Evolutionary conservation across 2,113 vertebrate genomes (phyloP), one percentile per base, ranked within the genome.

Genomic region (Sebastes fasciatus): DNA sequence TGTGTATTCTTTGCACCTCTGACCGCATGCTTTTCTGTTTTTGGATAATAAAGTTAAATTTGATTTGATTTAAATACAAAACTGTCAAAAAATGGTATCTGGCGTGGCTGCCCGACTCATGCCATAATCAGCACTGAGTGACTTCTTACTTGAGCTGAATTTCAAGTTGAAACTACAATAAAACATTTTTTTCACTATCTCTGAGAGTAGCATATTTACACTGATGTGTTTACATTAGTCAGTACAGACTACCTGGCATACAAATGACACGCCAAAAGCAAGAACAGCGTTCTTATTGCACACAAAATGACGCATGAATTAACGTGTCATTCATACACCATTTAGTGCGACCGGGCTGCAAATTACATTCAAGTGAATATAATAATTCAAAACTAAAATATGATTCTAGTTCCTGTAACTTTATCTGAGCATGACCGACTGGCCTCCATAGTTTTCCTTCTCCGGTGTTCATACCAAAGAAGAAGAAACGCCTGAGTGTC

Each of bases 331-430:
- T 3, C 26, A 34, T 34, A 34, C 26, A 34, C 26, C 26, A 34
- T 34, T 34, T 34, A 34, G 26, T 34, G 26, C 26, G 3, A 34
- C 26, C 26, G 3, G 26, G 26, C 26, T 34, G 0, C 26, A 34
- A 34, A 34, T 34, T 34, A 34, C 26, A 11, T 68, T 78, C 5
- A 62, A 19, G 14, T 55, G 14, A 66, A 26, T 66, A 57, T 4
- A 40, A 62, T 42, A 12, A 9, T 43, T 17, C 14, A 71, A 76
- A 79, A 23, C 51, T 4, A 84, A 77, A 64, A 66, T 26, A 40
- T 54, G 21, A 70, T 6, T 49, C 52, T 46, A 23, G 52, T 71
- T 79, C 74, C 48, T 81, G 73, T 42, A 77, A 70, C 68, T 52
- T 79, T 6, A 75, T 66, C n/a, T 8, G 4, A 64, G 78, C 70